These are phyloP conservation scores for Lasioglossum lativentre DNA, from an alignment of 2,888 invertebrate species.

Conservation along the genomic window DNA sequence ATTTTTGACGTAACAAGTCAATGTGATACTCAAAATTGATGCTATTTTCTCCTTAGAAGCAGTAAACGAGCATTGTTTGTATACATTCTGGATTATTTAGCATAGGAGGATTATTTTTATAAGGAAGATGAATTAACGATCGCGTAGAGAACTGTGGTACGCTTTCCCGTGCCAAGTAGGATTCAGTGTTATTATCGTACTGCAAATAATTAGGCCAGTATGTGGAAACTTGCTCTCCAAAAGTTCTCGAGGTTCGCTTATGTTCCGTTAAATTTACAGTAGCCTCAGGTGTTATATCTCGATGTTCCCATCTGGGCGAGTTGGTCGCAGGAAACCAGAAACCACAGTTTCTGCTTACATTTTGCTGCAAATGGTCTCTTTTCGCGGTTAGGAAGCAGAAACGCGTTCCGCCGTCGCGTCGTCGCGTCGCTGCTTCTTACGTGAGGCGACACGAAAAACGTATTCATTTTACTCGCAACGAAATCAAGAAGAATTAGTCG, in stretches of 20 bases:
- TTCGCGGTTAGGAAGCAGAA: slow-evolving; percentile 60
- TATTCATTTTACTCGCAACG: background rate
- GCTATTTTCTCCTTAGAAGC: background rate
- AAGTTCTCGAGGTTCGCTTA: background rate
- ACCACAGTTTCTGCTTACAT: slow-evolving; percentile 63
- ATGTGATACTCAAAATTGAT: too few species aligned
- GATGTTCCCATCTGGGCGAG: slow-evolving; percentile 41
- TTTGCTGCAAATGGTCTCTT: slow-evolving; percentile 46
- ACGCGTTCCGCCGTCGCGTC: slow-evolving; percentile 6
- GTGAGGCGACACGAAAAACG: background rate
- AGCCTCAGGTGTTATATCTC: slow-evolving; percentile 31
- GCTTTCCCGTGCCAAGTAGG: background rate
- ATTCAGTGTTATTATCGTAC: background rate
- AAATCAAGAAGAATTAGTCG: background rate
- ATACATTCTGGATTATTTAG: background rate
- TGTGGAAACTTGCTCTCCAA: background rate
- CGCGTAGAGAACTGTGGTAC: background rate
- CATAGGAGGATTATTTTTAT: background rate
- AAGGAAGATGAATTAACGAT: background rate
- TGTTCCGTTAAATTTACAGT: slow-evolving; percentile 20
- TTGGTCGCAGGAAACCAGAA: slow-evolving; percentile 53
- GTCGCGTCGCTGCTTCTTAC: slow-evolving; percentile 21
- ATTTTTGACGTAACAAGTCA: too few species aligned
- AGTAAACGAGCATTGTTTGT: background rate
- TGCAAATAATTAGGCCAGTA: slow-evolving; percentile 10